Percentiles rank a stretch among this genome's conserved stretches.
Conservation (phyloP, 2,888 invertebrate genomes). For the Eupithecia tripunctaria region DNA sequence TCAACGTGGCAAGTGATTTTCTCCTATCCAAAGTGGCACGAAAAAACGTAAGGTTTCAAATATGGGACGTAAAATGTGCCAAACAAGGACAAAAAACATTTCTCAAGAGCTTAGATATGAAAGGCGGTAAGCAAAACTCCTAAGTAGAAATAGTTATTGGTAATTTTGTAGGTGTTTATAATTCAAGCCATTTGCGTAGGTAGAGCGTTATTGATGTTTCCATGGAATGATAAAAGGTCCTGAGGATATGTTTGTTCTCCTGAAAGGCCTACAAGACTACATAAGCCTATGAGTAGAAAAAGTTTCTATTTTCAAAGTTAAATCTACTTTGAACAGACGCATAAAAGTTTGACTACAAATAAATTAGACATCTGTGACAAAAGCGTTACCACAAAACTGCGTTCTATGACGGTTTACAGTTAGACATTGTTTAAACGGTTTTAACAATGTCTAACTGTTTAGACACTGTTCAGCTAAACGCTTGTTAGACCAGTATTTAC, state of each 20-base stretch:
- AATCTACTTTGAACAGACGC: no score
- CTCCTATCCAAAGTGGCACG: constrained; percentile 73
- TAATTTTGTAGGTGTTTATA: not conserved
- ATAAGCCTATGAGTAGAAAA: not conserved
- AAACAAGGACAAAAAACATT: constrained; percentile 76
- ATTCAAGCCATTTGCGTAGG: not conserved
- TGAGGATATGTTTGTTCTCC: not conserved
- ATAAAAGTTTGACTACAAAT: no score
- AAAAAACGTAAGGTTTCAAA: constrained; percentile 66
- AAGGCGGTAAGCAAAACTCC: constrained; percentile 64
- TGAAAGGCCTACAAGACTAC: not conserved
- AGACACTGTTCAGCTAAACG: no score
- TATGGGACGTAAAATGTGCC: constrained; percentile 74
- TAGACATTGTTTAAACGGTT: no score
- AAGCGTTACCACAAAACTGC: no score
- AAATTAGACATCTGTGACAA: no score
- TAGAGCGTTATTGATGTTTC: not conserved
- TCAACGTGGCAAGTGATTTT: constrained; percentile 36
- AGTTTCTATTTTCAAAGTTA: not conserved
- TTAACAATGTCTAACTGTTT: no score
- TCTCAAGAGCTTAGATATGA: constrained; percentile 69
- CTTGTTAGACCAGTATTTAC: no score
- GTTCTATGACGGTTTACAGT: no score
- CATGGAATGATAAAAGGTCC: not conserved
- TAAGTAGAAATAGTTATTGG: not conserved